These are phyloP conservation scores for Micrasema longulum DNA, from an alignment of 1,140 invertebrate genomes.

Conservation along the genomic window DNA sequence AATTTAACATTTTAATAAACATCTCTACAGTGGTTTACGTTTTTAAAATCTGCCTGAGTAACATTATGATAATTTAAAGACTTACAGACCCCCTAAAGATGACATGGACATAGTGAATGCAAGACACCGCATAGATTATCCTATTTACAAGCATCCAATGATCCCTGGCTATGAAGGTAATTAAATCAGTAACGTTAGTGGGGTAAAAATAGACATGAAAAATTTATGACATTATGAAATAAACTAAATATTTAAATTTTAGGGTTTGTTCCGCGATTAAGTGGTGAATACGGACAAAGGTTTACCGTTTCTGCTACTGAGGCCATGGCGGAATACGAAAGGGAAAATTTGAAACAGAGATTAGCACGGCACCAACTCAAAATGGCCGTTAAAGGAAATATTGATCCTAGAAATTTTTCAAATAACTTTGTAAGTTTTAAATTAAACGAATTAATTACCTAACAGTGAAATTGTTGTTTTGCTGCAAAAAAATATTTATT, in stretches of 20 bases:
- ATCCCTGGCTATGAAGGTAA: slow-evolving; percentile 77
- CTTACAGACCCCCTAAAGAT: slow-evolving; percentile 69
- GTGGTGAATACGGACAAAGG: slow-evolving; percentile 73
- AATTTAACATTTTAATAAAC: too few species aligned
- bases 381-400: slow-evolving; percentile 69
- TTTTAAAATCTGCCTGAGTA: too few species aligned
- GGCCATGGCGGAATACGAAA: slow-evolving; percentile 76
- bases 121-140: slow-evolving; percentile 71
- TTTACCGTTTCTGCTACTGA: slow-evolving; percentile 75
- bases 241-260: not conserved
- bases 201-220: too few species aligned
- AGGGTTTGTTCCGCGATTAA: slow-evolving; percentile 76
- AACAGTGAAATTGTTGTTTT: not conserved
- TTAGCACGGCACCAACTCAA: slow-evolving; percentile 68
- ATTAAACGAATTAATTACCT: not conserved
- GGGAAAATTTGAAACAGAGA: slow-evolving; percentile 69
- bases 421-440: slow-evolving; percentile 11
- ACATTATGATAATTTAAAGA: too few species aligned
- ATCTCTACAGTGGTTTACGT: too few species aligned
- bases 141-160: slow-evolving; percentile 76
- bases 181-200: too few species aligned
- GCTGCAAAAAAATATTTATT: not conserved
- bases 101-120: slow-evolving; percentile 74
- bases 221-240: not conserved
- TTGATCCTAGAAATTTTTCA: slow-evolving; percentile 60